Evolutionary conservation across 2,113 vertebrate genomes (phyloP), one percentile per base, ranked within the genome.

Genomic region (Poeciliopsis occidentalis): DNA sequence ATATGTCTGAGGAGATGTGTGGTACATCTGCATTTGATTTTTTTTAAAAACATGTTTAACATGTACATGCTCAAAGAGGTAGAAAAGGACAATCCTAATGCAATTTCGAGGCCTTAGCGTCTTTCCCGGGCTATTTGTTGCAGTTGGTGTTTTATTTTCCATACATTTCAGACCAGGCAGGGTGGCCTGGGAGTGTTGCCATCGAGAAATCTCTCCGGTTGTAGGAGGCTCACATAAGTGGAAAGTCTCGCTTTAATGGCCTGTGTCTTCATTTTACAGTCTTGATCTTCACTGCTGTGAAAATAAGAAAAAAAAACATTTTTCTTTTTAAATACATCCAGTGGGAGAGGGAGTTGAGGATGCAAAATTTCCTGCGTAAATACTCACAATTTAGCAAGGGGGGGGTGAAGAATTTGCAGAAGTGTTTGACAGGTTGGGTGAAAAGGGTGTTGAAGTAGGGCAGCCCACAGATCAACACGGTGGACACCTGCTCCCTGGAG

Each of bases 391-490:
- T 47, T 74, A 85, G 64, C 66, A 13, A 37, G 0, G 10, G 81
- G 81, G 17, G 17, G 67, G 77, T 31, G 84, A 77, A 62, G 71
- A 62, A 67, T 72, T 73, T 13, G 39, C 66, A 78, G 51, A 73
- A 69, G 64, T 70, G 79, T 62, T 64, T 54, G 51, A 54, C 26
- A 77, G 68, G 63, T 87, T 84, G 76, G 78, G 69, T 88, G 89
- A 90, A 79, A 77, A 93, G 88, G 88, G 91, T 92, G 92, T 89
- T 87, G 92, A 92, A 91, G 91, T 90, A 87, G 88, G 93, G 89
- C 89, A 81, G 64, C 80, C 76, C 61, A 87, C 78, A 87, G 81
- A 91, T 89, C 87, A 90, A 75, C 65, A n/a, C 73, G 67, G 69
- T 74, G 88, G 87, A 92, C 89, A 91, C 90, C 91, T 90, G 89